Evolutionary conservation across 2,797 vertebrate species (phyloP).

Genomic region (Urocyon cinereoargenteus): DNA sequence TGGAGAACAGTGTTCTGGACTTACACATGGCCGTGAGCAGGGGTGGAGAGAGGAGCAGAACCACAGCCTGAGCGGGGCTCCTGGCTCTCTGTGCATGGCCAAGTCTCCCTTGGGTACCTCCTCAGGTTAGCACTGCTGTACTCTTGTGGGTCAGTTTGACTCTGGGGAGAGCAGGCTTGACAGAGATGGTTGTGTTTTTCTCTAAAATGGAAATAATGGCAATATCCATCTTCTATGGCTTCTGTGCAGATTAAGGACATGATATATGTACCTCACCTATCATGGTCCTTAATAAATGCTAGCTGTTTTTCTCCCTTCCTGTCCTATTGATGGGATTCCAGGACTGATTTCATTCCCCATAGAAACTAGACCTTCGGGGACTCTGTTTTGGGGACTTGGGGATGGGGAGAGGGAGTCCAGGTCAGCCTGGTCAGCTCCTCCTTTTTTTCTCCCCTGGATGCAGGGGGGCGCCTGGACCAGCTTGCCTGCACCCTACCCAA

Average conservation of each 20-base stretch:
- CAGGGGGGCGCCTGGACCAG: slow-evolving; percentile 93
- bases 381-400: neutral
- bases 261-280: neutral
- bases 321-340: neutral
- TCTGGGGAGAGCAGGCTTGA: neutral
- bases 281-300: fast-evolving
- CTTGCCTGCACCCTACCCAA: slow-evolving; percentile 98
- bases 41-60: neutral
- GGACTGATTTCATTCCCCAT: neutral
- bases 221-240: neutral
- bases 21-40: neutral
- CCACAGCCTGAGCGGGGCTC: neutral
- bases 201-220: neutral
- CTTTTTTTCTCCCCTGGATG: slow-evolving; percentile 82
- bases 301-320: neutral
- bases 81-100: neutral
- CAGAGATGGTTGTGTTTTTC: neutral
- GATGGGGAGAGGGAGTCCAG: neutral
- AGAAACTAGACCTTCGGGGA: neutral
- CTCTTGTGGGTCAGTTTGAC: neutral
- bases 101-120: neutral
- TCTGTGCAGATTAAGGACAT: neutral
- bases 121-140: fast-evolving
- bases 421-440: slow-evolving; percentile 53
- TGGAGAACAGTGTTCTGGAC: neutral